Evolutionary conservation across 2,113 vertebrate genomes (phyloP), one percentile per base, ranked within the genome.

Genomic region (Mellivora capensis): DNA sequence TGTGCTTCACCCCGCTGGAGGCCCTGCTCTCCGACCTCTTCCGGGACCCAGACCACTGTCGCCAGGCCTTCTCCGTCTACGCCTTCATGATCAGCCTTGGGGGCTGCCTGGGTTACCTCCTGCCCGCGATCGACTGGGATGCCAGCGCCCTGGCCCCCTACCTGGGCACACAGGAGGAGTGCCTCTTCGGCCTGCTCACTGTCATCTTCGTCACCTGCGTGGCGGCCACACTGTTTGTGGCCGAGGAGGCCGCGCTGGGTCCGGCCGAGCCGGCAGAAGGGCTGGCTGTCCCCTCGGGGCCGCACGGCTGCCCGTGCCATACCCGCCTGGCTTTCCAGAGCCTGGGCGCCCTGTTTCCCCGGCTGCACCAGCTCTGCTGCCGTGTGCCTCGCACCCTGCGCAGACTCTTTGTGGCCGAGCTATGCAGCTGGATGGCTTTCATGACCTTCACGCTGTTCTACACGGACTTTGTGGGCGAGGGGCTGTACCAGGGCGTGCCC

Each of bases 371-470:
- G 94, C 97, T 99, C 86, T 99, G 97, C 96, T 99, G 98, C 95
- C 99, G 98, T 44, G 94, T 99, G 93, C 99, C 99, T 37, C 89
- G 93, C 0, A 98, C 99, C 87, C 98, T 99, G 79, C 98, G 98
- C 7, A 98, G 98, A 23, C 99, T 99, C 29, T 99, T 99, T 0
- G 96, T 99, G 95, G 99, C 99, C 0, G 99, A 99, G 98, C 98
- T 99, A 37, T 99, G 98, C 98, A 99, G 99, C 98, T 99, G 99
- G 99, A 99, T 99, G 99, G 99, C 99, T 0, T 98, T 99, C 64
- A 99, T 99, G 99, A 99, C 99, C 0, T 99, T 99, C 98, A 99
- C 99, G 59, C 98, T 99, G 4, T 99, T 99, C 97, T 99, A 99
- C 98, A 99, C 99, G 0, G 99, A 99, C 91, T 99, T 99, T 0